A percentile compares a stretch with the other conserved stretches of the same genome.
phyloP scores from a whole-genome alignment of 1,140 invertebrate genomes.

The Anastrepha obliqua region DNA sequence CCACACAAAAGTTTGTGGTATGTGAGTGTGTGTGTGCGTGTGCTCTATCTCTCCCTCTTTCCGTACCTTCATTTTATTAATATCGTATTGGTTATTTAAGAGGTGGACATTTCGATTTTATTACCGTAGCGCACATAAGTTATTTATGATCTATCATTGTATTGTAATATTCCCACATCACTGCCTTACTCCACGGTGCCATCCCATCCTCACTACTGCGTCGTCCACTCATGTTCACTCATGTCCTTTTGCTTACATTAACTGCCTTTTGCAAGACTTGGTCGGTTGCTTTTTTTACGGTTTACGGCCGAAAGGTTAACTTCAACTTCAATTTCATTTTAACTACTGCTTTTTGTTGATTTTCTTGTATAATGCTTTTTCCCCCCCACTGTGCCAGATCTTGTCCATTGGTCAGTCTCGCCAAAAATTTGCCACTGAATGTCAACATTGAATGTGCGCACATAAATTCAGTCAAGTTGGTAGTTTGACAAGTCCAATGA shows the following conservation, averaged over 20 bases:
- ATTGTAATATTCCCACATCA: conserved; percentile 61
- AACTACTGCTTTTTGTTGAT: conserved; percentile 22
- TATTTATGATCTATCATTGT: conserved; percentile 74
- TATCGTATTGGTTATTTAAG: conserved; percentile 48
- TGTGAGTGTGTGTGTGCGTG: too few relatives aligned
- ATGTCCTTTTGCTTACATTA: neutral
- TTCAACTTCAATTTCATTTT: conserved; percentile 52
- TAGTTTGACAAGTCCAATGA: conserved; percentile 47
- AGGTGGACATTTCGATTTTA: conserved; percentile 38
- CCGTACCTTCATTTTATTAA: neutral
- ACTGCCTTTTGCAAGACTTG: neutral
- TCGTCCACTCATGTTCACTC: neutral
- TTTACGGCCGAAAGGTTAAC: conserved; percentile 43
- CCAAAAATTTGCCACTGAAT: conserved; percentile 17
- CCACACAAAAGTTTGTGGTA: neutral
- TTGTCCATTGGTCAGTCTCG: neutral
- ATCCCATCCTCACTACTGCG: neutral
- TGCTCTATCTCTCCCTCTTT: neutral
- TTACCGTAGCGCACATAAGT: conserved; percentile 64
- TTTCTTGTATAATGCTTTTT: neutral
- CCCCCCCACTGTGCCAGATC: neutral
- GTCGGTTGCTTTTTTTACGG: neutral
- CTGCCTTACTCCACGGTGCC: neutral
- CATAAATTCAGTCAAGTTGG: conserved; percentile 33
- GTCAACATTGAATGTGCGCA: neutral